phyloP scores from a whole-genome alignment of 2,888 invertebrate species.

The Drosophila barbarae region DNA sequence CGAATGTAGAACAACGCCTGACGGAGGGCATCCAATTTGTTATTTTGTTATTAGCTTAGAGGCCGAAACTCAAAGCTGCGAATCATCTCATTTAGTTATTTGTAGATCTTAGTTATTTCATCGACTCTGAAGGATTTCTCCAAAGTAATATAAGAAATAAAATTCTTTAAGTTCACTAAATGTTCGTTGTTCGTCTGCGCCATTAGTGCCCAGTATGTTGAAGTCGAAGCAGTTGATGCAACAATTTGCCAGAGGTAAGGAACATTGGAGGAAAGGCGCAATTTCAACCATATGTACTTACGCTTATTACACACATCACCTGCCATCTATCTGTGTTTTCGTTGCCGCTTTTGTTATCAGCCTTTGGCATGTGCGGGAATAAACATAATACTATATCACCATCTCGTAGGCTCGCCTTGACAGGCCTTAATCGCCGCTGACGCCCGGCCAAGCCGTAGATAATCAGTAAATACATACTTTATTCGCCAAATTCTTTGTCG shows the following conservation, averaged over 20 bases:
- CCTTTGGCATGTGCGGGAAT: slow-evolving; percentile 24
- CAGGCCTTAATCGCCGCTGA: slow-evolving; percentile 19
- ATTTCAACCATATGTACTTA: slow-evolving; percentile 6
- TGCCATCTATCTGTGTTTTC: slow-evolving; percentile 18
- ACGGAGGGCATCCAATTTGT: background rate
- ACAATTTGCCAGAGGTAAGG: slow-evolving; percentile 70
- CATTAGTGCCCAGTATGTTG: slow-evolving; percentile 59
- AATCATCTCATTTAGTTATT: slow-evolving; percentile 14
- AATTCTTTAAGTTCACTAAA: slow-evolving; percentile 35
- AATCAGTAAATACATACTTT: slow-evolving; percentile 19
- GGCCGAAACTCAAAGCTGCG: background rate
- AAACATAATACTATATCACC: slow-evolving; percentile 26
- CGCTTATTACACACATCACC: slow-evolving; percentile 5
- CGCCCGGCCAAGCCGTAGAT: slow-evolving; percentile 15
- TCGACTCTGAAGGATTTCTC: background rate
- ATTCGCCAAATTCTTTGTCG: slow-evolving; percentile 21
- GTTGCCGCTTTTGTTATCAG: slow-evolving; percentile 28
- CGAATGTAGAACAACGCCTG: slow-evolving; percentile 6
- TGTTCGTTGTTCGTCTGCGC: slow-evolving; percentile 29
- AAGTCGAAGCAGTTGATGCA: slow-evolving; percentile 70
- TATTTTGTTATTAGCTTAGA: slow-evolving; percentile 1
- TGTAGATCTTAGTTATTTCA: slow-evolving; percentile 11
- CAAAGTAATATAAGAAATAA: slow-evolving; percentile 24
- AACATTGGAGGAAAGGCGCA: slow-evolving; percentile 17
- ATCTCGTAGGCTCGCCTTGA: slow-evolving; percentile 31